A percentile compares a stretch with the other conserved stretches of the same genome.
These are phyloP conservation scores for Cephonodes hylas DNA, from an alignment of 2,888 invertebrate species.

Conservation along the genomic window DNA sequence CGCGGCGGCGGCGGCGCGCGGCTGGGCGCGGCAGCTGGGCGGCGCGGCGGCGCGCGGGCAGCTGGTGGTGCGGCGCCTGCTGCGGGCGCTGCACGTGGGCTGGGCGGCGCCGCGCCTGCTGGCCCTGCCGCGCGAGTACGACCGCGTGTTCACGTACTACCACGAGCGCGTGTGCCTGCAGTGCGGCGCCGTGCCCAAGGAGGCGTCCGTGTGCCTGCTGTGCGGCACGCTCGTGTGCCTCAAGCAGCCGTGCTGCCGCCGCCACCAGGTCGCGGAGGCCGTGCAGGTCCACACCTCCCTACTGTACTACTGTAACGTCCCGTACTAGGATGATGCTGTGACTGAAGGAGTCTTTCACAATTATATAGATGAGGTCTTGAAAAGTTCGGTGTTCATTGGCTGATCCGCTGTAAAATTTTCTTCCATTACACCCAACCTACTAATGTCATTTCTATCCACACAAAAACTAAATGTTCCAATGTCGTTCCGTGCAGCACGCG, in stretches of 20 bases:
- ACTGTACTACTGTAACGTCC: too few species aligned
- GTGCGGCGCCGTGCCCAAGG: constrained; percentile 91
- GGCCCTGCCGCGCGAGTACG: constrained; percentile 93
- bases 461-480: not conserved
- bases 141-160: constrained; percentile 91
- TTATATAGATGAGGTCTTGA: too few species aligned
- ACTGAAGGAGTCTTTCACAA: too few species aligned
- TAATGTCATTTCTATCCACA: too few species aligned
- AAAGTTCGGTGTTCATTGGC: too few species aligned
- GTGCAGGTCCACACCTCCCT: constrained; percentile 79
- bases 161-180: constrained; percentile 93
- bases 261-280: constrained; percentile 91
- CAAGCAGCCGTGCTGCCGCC: constrained; percentile 92
- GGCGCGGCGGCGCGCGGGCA: constrained; percentile 55
- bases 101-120: constrained; percentile 93
- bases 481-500: constrained; percentile 85
- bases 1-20: constrained; percentile 34
- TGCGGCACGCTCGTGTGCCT: constrained; percentile 97
- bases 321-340: too few species aligned
- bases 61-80: constrained; percentile 82
- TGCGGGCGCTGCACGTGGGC: constrained; percentile 86
- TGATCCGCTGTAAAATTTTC: constrained; percentile 9
- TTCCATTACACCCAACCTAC: constrained; percentile 21
- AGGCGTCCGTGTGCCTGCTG: constrained; percentile 94
- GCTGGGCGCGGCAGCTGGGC: constrained; percentile 57